A percentile compares a stretch with the other conserved stretches of the same genome.
Conservation (phyloP, 2,888 invertebrate genomes). For the Parnassius apollo region DNA sequence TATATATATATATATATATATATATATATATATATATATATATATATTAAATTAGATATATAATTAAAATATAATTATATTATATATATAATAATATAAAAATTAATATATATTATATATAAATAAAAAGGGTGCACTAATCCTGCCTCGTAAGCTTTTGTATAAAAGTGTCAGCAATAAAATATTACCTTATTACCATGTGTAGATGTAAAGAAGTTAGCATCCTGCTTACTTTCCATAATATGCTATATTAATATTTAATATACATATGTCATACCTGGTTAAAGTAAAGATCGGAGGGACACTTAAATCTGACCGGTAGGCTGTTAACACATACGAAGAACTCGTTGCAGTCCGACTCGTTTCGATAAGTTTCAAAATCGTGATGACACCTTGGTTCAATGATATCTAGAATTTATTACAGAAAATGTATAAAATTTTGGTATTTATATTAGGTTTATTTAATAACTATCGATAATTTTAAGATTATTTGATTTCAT, state of each 20-base stretch:
- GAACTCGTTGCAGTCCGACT: constrained; percentile 83
- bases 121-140: no score
- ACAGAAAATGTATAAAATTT: no score
- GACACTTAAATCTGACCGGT: constrained; percentile 83
- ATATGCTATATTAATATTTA: background rate
- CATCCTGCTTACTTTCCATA: constrained; percentile 3
- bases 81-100: no score
- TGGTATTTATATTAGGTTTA: no score
- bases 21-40: no score
- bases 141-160: no score
- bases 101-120: no score
- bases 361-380: constrained; percentile 83
- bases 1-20: no score
- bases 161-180: background rate
- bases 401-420: constrained; percentile 30
- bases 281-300: constrained; percentile 82
- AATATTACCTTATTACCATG: constrained; percentile 17
- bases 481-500: no score
- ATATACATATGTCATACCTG: constrained; percentile 62
- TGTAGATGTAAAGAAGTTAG: constrained; percentile 15
- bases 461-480: no score
- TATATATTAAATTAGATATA: no score
- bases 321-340: constrained; percentile 82
- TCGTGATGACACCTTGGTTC: constrained; percentile 72
- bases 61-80: no score